phyloP scores from a whole-genome alignment of 2,888 invertebrate genomes.

The Smittia sp. region DNA sequence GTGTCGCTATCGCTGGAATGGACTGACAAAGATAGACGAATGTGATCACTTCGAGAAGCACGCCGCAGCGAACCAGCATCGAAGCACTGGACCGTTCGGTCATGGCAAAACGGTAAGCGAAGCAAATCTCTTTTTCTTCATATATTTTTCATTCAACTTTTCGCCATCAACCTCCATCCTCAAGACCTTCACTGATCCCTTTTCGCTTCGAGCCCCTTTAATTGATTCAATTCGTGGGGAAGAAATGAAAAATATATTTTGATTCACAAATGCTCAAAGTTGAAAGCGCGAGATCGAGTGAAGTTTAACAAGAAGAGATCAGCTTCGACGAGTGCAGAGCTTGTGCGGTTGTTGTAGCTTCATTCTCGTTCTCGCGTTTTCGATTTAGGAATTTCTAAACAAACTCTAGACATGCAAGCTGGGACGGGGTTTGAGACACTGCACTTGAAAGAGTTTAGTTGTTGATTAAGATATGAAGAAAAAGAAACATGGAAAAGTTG shows the following conservation, averaged over 20 bases:
- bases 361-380: background rate
- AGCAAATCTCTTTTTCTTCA: background rate
- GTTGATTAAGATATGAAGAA: conserved; percentile 42
- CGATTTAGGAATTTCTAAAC: background rate
- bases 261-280: background rate
- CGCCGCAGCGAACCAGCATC: conserved; percentile 62
- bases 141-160: conserved; percentile 44
- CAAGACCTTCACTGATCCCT: too few species aligned
- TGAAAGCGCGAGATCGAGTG: background rate
- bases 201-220: too few species aligned
- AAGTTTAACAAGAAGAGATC: too few species aligned
- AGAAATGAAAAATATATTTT: conserved; percentile 18
- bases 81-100: conserved; percentile 54
- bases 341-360: background rate
- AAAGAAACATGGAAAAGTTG: conserved; percentile 42
- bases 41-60: conserved; percentile 85
- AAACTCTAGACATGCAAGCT: conserved; percentile 28
- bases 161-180: conserved; percentile 40
- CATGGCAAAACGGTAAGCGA: conserved; percentile 54
- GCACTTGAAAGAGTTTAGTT: background rate
- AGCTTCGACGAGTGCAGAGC: too few species aligned
- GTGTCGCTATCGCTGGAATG: conserved; percentile 79
- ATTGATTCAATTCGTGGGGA: background rate
- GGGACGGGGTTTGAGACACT: background rate
- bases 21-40: conserved; percentile 78